phyloP scores from a whole-genome alignment of 1,140 invertebrate genomes.

The Brachionus asplanchnoidis region DNA sequence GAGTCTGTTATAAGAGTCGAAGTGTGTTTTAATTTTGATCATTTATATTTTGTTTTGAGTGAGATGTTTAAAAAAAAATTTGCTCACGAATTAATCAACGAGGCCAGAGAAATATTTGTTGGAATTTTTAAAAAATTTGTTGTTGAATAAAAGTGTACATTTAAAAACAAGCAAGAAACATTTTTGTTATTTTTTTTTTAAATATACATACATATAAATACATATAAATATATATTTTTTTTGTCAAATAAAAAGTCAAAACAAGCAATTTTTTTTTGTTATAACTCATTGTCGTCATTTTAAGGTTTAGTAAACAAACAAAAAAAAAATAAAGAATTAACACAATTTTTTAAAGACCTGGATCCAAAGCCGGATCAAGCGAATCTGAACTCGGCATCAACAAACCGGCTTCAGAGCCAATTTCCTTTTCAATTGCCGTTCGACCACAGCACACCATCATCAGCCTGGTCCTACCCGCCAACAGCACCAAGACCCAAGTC shows the following conservation, averaged over 20 bases:
- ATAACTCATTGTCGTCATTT: conserved; percentile 17
- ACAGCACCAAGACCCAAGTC: neutral
- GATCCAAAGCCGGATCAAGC: neutral
- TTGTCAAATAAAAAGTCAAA: neutral
- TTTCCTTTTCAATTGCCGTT: neutral
- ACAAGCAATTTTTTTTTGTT: neutral
- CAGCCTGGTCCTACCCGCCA: neutral
- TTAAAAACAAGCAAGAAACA: neutral
- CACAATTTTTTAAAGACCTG: conserved; percentile 2
- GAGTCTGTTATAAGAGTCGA: neutral
- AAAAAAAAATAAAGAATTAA: neutral
- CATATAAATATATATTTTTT: neutral
- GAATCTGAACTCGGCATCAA: neutral
- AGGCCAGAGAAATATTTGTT: neutral
- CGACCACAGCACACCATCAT: neutral
- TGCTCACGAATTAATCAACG: neutral
- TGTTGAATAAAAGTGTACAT: neutral
- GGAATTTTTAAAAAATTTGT: neutral
- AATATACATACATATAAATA: too few relatives aligned
- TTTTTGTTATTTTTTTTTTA: conserved; percentile 4
- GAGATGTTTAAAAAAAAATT: neutral
- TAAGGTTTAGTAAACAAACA: neutral
- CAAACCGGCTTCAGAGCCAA: neutral
- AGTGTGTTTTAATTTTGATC: neutral
- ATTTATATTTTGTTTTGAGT: neutral